phyloP scores from a whole-genome alignment of 2,113 vertebrate genomes.

The Serinus canaria region DNA sequence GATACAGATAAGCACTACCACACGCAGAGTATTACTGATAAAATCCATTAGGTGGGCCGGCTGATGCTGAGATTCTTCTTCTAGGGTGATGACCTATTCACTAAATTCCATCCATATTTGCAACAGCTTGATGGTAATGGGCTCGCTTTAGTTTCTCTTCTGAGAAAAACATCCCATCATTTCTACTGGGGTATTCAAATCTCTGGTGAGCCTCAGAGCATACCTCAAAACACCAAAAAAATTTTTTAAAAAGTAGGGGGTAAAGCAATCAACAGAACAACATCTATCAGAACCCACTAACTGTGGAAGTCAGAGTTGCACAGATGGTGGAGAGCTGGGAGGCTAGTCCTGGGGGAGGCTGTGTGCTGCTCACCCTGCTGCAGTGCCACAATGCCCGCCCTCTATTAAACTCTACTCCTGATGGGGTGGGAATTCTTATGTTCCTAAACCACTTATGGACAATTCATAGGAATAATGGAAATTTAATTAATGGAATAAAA shows the following conservation, averaged over 20 bases:
- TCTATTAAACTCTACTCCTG: neutral
- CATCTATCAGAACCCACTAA: neutral
- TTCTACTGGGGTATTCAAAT: neutral
- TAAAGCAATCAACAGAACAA: neutral
- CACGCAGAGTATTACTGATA: neutral
- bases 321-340: neutral
- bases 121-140: neutral
- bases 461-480: conserved; percentile 39
- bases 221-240: neutral
- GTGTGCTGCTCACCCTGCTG: neutral
- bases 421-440: conserved; percentile 13
- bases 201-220: neutral
- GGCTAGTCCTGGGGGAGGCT: neutral
- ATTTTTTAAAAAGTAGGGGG: no score
- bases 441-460: neutral
- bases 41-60: neutral
- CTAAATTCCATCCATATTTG: neutral
- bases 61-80: neutral
- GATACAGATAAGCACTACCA: neutral
- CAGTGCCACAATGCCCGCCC: neutral
- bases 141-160: neutral
- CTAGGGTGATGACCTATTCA: neutral
- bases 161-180: neutral
- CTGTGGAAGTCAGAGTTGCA: neutral
- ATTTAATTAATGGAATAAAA: conserved; percentile 42